phyloP scores from a whole-genome alignment of 2,113 vertebrate species.

The Sander lucioperca region DNA sequence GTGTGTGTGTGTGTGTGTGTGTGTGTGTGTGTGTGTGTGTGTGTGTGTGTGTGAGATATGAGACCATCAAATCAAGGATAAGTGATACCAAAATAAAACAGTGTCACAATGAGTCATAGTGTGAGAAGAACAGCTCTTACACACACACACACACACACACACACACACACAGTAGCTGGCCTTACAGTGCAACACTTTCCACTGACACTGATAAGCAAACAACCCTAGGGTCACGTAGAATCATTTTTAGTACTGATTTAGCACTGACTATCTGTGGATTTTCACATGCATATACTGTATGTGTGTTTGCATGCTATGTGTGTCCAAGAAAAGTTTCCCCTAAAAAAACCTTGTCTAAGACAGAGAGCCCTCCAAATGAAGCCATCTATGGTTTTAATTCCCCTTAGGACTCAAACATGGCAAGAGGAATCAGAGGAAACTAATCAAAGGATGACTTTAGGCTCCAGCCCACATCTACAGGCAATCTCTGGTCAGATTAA shows the following conservation, averaged over 20 bases:
- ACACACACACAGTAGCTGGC: constrained; percentile 54
- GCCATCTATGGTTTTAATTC: constrained; percentile 7
- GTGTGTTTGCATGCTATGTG: not conserved
- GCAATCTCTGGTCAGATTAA: constrained; percentile 45
- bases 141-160: constrained; percentile 24
- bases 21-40: constrained; percentile 10
- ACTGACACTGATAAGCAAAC: constrained; percentile 71
- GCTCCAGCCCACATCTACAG: constrained; percentile 21
- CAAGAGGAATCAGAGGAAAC: constrained; percentile 29
- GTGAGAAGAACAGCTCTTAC: constrained; percentile 57
- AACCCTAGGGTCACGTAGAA: constrained; percentile 17
- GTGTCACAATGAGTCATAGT: constrained; percentile 46
- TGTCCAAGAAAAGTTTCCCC: not conserved
- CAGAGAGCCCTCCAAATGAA: not conserved
- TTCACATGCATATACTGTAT: not conserved
- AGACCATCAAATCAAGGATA: constrained; percentile 38
- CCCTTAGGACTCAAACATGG: constrained; percentile 15
- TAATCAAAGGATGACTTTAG: constrained; percentile 16
- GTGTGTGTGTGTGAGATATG: constrained; percentile 11
- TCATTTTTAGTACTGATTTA: constrained; percentile 32
- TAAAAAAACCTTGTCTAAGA: not conserved
- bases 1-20: not conserved
- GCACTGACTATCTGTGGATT: not conserved
- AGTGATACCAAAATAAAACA: constrained; percentile 48
- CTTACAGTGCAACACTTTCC: constrained; percentile 75